These are phyloP conservation scores for Ectemnius continuus DNA, from an alignment of 2,888 invertebrate genomes.

Conservation along the genomic window DNA sequence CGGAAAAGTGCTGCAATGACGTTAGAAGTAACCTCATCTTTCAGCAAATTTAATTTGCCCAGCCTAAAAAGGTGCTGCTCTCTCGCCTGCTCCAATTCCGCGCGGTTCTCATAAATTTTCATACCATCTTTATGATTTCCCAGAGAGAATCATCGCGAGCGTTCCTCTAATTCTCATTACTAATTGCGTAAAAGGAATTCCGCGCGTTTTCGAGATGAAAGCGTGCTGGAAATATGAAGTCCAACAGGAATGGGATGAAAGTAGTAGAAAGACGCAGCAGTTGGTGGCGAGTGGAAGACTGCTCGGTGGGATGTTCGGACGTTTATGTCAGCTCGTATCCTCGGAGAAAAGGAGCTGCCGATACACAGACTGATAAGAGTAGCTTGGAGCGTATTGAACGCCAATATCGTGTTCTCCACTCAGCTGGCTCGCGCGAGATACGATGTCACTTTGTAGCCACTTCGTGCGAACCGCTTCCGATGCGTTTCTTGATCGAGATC, in stretches of 20 bases:
- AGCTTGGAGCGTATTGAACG: constrained; percentile 9
- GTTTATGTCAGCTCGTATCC: constrained; percentile 23
- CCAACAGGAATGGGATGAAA: constrained; percentile 21
- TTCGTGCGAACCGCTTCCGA: constrained; percentile 13
- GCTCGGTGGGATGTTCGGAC: background rate
- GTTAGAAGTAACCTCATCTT: background rate
- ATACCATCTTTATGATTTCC: no score
- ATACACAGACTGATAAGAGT: constrained; percentile 19
- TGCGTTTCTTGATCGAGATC: background rate
- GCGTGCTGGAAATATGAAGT: constrained; percentile 11
- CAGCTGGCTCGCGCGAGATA: constrained; percentile 13
- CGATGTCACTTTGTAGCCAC: constrained; percentile 33
- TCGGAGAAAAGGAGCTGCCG: constrained; percentile 4
- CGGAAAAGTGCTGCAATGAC: background rate
- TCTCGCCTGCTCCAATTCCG: no score
- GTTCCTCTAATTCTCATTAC: no score
- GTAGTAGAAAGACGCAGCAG: constrained; percentile 16
- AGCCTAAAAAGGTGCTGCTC: no score
- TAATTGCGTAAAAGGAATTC: no score
- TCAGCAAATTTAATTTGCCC: background rate
- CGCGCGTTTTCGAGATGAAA: no score
- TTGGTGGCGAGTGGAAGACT: background rate
- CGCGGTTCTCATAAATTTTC: no score
- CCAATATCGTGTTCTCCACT: constrained; percentile 16
- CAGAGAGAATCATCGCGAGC: no score